These are phyloP conservation scores for Mycetomoellerius zeteki DNA, from an alignment of 1,140 invertebrate species.

Conservation along the genomic window DNA sequence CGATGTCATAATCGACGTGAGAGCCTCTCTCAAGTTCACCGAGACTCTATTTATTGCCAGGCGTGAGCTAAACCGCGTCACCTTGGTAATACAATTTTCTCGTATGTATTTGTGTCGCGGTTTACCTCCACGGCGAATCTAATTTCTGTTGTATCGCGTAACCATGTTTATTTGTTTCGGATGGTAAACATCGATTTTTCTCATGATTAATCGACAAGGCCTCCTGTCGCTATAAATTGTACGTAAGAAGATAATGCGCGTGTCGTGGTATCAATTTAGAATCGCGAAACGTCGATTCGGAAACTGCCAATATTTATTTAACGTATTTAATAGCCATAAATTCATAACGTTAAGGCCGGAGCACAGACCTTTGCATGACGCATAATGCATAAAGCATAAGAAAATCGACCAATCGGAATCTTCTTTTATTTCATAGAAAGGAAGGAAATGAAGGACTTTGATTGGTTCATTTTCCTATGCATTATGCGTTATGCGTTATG, in stretches of 20 bases:
- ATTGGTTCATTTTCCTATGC: too few relatives aligned
- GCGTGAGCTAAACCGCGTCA: slow-evolving; percentile 15
- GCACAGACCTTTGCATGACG: too few relatives aligned
- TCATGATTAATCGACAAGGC: neutral
- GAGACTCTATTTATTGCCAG: slow-evolving; percentile 35
- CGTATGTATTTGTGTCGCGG: slow-evolving; percentile 20
- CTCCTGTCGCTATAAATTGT: neutral
- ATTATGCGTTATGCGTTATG: too few relatives aligned
- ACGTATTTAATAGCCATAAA: too few relatives aligned
- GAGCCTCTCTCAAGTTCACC: slow-evolving; percentile 29
- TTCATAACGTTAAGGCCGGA: neutral
- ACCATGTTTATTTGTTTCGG: neutral
- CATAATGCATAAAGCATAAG: too few relatives aligned
- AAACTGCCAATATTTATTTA: neutral
- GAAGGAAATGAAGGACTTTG: too few relatives aligned
- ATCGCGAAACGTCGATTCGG: neutral
- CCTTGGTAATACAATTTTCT: slow-evolving; percentile 40
- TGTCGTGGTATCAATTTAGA: neutral
- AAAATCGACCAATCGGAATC: too few relatives aligned
- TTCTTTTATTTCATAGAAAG: too few relatives aligned
- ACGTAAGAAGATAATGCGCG: neutral
- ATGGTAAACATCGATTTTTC: slow-evolving; percentile 1
- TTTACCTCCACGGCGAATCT: neutral
- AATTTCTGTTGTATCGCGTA: slow-evolving; percentile 7
- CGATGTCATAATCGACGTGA: slow-evolving; percentile 38